Evolutionary conservation across 2,113 vertebrate genomes (phyloP).

Genomic region (Geococcyx californianus): DNA sequence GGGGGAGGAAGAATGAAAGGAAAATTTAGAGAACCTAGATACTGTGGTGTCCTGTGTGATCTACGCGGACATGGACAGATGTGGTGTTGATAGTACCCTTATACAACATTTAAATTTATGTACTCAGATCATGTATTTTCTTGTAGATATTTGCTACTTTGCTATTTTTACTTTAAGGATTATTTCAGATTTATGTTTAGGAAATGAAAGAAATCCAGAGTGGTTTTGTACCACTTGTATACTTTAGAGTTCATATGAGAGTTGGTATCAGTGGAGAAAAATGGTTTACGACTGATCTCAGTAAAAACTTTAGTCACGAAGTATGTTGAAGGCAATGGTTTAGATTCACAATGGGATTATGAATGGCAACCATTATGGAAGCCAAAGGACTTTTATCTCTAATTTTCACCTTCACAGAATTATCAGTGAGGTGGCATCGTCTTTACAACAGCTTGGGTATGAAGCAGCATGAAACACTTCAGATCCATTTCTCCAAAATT

Average conservation of each 20-base stretch:
- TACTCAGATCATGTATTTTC: not conserved
- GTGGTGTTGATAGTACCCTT: not conserved
- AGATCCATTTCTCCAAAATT: not conserved
- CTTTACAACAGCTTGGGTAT: not conserved
- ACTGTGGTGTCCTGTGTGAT: not conserved
- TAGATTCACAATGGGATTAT: not conserved
- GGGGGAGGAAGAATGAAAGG: not conserved
- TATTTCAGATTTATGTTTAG: not conserved
- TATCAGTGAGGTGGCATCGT: not conserved
- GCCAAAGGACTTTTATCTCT: not conserved
- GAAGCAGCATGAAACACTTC: not conserved
- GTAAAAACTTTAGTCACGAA: not conserved
- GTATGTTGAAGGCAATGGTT: not conserved
- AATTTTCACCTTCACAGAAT: not conserved
- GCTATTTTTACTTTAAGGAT: not conserved
- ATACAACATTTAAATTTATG: not conserved
- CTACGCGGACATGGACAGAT: not conserved
- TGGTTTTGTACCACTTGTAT: not conserved
- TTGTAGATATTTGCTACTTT: not conserved
- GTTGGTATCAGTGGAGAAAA: not conserved
- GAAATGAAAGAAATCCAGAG: not conserved
- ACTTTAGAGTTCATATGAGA: not conserved
- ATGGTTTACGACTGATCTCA: not conserved
- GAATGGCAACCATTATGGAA: not conserved
- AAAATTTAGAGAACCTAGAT: not conserved